Evolutionary conservation across 2,888 invertebrate genomes (phyloP).

Genomic region (Pandemis corylana): DNA sequence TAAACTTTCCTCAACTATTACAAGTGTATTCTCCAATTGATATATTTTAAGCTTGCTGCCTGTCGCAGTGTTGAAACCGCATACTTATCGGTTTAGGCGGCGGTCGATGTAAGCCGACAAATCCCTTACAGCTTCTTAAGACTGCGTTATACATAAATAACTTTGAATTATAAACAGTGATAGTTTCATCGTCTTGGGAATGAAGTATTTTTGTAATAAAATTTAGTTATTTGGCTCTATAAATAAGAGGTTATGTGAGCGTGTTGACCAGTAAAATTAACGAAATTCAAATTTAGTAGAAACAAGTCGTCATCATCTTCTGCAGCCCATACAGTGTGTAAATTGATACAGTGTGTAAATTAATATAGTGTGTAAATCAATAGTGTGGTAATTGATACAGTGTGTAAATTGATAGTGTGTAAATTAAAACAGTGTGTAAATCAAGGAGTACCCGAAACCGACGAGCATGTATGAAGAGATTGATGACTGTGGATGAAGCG

Average conservation of each 20-base stretch:
- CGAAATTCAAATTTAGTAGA: too few species aligned
- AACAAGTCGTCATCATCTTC: too few species aligned
- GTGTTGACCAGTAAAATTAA: not conserved
- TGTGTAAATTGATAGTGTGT: too few species aligned
- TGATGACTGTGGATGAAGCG: too few species aligned
- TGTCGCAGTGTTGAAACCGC: slow-evolving; percentile 34
- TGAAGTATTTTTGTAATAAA: not conserved
- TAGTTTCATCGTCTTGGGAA: not conserved
- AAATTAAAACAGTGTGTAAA: too few species aligned
- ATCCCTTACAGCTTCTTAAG: slow-evolving; percentile 34
- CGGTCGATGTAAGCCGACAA: slow-evolving; percentile 34
- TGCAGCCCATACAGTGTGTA: too few species aligned
- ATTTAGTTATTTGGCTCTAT: not conserved
- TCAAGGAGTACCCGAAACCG: too few species aligned
- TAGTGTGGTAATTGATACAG: too few species aligned
- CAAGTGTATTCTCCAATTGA: slow-evolving; percentile 20
- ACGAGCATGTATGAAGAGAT: too few species aligned
- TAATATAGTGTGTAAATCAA: too few species aligned
- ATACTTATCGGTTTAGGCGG: slow-evolving; percentile 37
- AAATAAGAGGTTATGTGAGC: not conserved
- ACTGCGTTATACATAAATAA: slow-evolving; percentile 26
- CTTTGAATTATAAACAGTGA: slow-evolving; percentile 35
- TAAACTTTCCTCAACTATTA: slow-evolving; percentile 9
- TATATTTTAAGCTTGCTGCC: slow-evolving; percentile 26
- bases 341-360: too few species aligned